Conservation (phyloP, 1,140 invertebrate species). For the Scylla paramamosain region DNA sequence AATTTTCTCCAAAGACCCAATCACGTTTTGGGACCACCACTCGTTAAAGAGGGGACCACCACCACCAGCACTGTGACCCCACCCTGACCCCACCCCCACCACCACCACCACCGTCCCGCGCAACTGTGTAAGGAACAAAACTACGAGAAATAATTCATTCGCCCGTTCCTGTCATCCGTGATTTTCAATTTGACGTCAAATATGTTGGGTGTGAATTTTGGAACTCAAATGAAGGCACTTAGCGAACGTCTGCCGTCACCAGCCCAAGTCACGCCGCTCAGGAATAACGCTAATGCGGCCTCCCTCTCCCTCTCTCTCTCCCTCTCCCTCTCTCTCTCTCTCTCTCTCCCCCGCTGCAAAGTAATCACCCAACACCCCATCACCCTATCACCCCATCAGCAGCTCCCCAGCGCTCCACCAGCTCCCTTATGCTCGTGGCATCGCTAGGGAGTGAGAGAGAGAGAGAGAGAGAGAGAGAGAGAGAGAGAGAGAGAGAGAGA, state of each 20-base stretch:
- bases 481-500: background rate
- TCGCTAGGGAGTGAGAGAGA: background rate
- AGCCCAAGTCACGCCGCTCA: slow-evolving; percentile 43
- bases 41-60: background rate
- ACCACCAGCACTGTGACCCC: background rate
- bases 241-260: slow-evolving; percentile 66
- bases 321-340: too few relatives aligned
- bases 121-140: slow-evolving; percentile 59
- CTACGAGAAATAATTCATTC: slow-evolving; percentile 73
- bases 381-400: background rate
- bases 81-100: background rate
- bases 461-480: background rate
- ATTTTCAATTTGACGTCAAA: slow-evolving; percentile 76
- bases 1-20: slow-evolving; percentile 22
- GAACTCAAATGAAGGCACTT: slow-evolving; percentile 76
- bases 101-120: background rate
- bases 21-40: background rate
- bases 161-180: slow-evolving; percentile 72
- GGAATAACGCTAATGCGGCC: slow-evolving; percentile 67
- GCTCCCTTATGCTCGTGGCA: background rate
- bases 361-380: slow-evolving; percentile 66
- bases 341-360: slow-evolving; percentile 31
- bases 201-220: slow-evolving; percentile 76
- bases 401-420: background rate
- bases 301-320: too few relatives aligned